Conservation (phyloP, 2,888 invertebrate genomes). For the Microchrysa polita region DNA sequence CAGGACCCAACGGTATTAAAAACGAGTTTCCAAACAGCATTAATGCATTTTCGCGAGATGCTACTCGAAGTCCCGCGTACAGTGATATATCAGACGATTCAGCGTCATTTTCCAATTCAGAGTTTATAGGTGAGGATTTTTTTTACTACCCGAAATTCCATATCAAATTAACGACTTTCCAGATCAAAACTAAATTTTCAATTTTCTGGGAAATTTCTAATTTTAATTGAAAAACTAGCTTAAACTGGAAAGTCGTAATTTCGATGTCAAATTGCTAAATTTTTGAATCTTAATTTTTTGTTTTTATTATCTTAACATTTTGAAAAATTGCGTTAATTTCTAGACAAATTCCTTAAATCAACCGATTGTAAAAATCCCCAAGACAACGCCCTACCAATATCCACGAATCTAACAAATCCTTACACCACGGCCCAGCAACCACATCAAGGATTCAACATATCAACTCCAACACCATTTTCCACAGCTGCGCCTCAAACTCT, state of each 20-base stretch:
- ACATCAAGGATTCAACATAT: not conserved
- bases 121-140: slow-evolving; percentile 75
- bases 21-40: not conserved
- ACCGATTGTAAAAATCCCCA: slow-evolving; percentile 12
- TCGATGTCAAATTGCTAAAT: no score
- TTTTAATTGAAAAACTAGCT: no score
- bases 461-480: not conserved
- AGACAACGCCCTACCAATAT: not conserved
- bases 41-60: slow-evolving; percentile 72
- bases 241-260: no score
- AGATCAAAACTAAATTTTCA: no score
- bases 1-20: no score
- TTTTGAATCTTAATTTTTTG: no score
- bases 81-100: slow-evolving; percentile 97
- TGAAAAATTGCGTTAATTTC: slow-evolving; percentile 7
- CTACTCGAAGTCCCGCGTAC: slow-evolving; percentile 92
- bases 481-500: not conserved
- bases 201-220: no score
- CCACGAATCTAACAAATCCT: not conserved
- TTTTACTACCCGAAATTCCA: no score
- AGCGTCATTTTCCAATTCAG: slow-evolving; percentile 70
- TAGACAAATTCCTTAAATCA: slow-evolving; percentile 15
- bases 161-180: no score
- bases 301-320: no score
- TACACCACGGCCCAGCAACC: not conserved